A percentile compares a stretch with the other conserved stretches of the same genome.
phyloP scores from a whole-genome alignment of 2,888 invertebrate species.

The Allolobophora icterica region DNA sequence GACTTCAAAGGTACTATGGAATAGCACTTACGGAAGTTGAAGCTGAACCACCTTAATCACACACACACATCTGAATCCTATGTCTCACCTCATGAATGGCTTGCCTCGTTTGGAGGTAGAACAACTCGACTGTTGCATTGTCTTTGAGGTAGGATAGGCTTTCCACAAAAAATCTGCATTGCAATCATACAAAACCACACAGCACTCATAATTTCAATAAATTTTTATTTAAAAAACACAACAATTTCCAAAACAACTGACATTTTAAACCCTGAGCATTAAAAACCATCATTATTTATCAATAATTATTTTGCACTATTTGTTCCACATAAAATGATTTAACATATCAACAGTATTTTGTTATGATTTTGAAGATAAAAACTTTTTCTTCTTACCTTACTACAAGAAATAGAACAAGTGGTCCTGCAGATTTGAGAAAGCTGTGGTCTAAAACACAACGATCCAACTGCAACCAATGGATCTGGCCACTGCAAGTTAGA shows the following conservation, averaged over 20 bases:
- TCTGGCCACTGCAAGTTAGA: slow-evolving; percentile 62
- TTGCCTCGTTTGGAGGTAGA: slow-evolving; percentile 68
- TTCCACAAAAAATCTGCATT: slow-evolving; percentile 67
- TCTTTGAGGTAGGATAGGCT: slow-evolving; percentile 66
- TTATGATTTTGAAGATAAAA: background rate
- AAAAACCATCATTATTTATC: background rate
- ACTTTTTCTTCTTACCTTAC: slow-evolving; percentile 59
- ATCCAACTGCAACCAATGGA: slow-evolving; percentile 68
- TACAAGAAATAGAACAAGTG: slow-evolving; percentile 64
- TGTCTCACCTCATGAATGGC: slow-evolving; percentile 65
- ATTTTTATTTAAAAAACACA: background rate
- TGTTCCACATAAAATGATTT: background rate
- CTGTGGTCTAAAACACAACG: slow-evolving; percentile 69
- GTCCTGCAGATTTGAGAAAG: slow-evolving; percentile 63
- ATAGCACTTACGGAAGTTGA: no score
- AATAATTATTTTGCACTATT: background rate
- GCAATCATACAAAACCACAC: background rate
- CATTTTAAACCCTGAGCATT: background rate
- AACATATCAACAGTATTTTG: background rate
- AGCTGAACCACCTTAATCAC: background rate
- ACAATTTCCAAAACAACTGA: background rate
- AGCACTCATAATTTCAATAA: slow-evolving; percentile 22
- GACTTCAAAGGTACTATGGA: background rate
- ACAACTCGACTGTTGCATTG: slow-evolving; percentile 68
- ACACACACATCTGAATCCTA: background rate